These are phyloP conservation scores for Corydoras maculifer DNA, from an alignment of 2,113 vertebrate species.

Conservation along the genomic window DNA sequence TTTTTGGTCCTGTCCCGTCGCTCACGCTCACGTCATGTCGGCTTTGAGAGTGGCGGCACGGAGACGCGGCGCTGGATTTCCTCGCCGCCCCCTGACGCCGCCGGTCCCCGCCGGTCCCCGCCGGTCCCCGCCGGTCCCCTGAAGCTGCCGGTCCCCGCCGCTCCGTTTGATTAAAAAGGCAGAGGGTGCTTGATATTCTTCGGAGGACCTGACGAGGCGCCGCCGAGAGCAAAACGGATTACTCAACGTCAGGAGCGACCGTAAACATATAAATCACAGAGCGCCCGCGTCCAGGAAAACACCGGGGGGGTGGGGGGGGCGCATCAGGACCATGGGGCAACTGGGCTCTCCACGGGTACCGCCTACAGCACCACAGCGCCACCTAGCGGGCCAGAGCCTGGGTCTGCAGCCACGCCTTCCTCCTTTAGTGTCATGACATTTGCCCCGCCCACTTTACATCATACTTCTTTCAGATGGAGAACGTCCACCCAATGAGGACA, in stretches of 20 bases:
- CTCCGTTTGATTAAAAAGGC: constrained; percentile 56
- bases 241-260: constrained; percentile 67
- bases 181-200: constrained; percentile 66
- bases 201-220: constrained; percentile 46
- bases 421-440: too few species aligned
- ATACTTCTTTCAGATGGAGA: too few species aligned
- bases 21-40: background rate
- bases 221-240: constrained; percentile 62
- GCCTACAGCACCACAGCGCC: too few species aligned
- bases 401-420: too few species aligned
- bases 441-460: too few species aligned
- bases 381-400: too few species aligned
- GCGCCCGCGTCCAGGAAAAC: constrained; percentile 55
- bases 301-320: constrained; percentile 34
- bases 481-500: too few species aligned
- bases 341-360: too few species aligned
- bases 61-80: constrained; percentile 10
- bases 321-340: background rate
- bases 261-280: constrained; percentile 74
- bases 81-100: background rate
- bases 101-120: background rate
- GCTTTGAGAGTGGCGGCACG: background rate
- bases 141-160: background rate
- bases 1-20: too few species aligned
- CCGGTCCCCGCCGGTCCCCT: background rate